Evolutionary conservation across 2,113 vertebrate species (phyloP), one percentile per base, ranked within the genome.

Genomic region (Rhea americana): DNA sequence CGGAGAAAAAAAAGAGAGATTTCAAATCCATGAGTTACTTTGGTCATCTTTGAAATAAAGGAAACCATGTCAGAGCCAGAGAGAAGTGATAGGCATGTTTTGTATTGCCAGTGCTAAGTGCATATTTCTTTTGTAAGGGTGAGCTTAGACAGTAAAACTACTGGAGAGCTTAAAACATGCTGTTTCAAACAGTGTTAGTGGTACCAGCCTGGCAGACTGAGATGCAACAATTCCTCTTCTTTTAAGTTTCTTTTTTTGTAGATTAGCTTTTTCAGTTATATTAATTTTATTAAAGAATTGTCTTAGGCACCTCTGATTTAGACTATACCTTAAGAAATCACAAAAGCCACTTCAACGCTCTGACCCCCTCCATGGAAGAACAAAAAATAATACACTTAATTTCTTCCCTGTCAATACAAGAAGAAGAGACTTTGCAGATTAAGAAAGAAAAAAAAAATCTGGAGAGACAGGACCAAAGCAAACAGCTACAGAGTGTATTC

Each of bases 401-500:
- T 90, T 85, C 7, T 22, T 72, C 39, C 62, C 12, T 79, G 18
- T 85, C 62, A 79, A 72, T 84, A 89, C 37, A 15, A 25, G 39
- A 82, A 90, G 16, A n/a, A 58, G 65, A 72, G 17, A 7, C 7
- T 66, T 92, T 91, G 48, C 9, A 75, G 35, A 37, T 32, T 30
- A 32, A 58, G 51, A 1, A 55, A 26, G 59, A 51, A 55, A 51
- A 17, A 47, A 39, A 50, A 48, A 21, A 59, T 39, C 39, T 86
- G 43, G 22, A 68, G 50, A 92, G 37, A 92, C 3, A 32, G 4
- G 7, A 73, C 2, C 35, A 51, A 89, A 58, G 3, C 26, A 35
- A 51, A 3, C 2, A 7, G 6, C 58, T 83, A n/a, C 3, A 14
- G 11, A 0, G 2, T 73, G 2, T 43, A 3, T 5, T 84, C 66